These are phyloP conservation scores for Paraplagusia blochii DNA, from an alignment of 2,113 vertebrate species.

Conservation along the genomic window DNA sequence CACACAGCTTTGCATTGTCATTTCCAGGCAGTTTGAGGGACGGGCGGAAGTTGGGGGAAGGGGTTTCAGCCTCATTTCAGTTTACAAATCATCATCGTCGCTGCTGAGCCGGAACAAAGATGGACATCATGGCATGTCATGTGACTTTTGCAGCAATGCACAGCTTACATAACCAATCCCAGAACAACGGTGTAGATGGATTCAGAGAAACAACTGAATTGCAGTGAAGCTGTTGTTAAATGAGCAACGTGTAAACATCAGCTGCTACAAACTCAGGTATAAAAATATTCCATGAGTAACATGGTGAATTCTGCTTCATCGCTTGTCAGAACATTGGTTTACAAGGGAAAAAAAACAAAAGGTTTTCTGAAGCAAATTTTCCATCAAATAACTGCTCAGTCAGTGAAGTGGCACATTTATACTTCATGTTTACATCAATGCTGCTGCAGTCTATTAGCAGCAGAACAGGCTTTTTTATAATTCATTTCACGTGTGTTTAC, in stretches of 20 bases:
- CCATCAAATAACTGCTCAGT: too few species aligned
- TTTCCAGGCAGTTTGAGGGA: slow-evolving; percentile 25
- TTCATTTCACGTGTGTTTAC: slow-evolving; percentile 26
- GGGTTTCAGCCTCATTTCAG: not conserved
- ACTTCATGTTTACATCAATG: slow-evolving; percentile 4
- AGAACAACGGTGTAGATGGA: not conserved
- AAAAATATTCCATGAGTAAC: not conserved
- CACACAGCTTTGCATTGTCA: slow-evolving; percentile 18
- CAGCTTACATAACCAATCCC: slow-evolving; percentile 30
- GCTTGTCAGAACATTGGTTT: too few species aligned
- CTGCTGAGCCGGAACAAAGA: not conserved
- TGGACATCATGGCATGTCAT: slow-evolving; percentile 36
- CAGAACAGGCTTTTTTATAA: slow-evolving; percentile 27
- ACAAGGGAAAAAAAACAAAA: too few species aligned
- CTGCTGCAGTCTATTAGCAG: not conserved
- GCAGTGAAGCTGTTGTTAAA: not conserved
- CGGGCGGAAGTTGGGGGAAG: slow-evolving; percentile 21
- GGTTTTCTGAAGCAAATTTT: too few species aligned
- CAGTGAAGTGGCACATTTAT: too few species aligned
- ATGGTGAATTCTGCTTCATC: too few species aligned
- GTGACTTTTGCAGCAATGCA: slow-evolving; percentile 27
- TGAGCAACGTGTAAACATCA: not conserved
- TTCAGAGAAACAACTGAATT: not conserved
- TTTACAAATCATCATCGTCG: not conserved
- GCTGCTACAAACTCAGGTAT: slow-evolving; percentile 1